These are phyloP conservation scores for Oplegnathus fasciatus DNA, from an alignment of 2,113 vertebrate species.

Conservation along the genomic window DNA sequence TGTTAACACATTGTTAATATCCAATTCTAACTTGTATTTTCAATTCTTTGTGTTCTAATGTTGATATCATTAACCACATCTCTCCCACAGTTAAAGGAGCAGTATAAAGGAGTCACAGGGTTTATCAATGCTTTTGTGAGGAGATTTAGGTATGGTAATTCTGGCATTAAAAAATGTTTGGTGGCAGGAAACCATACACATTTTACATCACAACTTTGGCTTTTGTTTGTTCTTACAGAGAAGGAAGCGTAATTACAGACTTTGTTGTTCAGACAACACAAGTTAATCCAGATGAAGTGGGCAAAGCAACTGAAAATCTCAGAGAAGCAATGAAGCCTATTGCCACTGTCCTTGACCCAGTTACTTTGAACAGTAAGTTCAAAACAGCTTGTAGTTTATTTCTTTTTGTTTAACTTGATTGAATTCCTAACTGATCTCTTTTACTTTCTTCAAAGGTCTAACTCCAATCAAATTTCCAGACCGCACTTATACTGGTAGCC, in stretches of 20 bases:
- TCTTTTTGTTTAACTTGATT: neutral
- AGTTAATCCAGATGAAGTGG: neutral
- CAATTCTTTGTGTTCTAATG: neutral
- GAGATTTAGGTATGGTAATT: conserved; percentile 64
- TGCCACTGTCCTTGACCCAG: conserved; percentile 35
- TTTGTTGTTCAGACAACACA: conserved; percentile 48
- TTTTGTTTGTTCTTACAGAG: conserved; percentile 55
- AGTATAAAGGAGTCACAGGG: conserved; percentile 41
- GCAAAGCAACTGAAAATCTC: conserved; percentile 35
- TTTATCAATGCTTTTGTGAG: conserved; percentile 25
- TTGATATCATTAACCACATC: neutral
- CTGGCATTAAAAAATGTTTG: neutral
- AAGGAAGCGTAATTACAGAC: conserved; percentile 75
- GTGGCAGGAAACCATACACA: neutral
- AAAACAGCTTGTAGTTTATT: neutral
- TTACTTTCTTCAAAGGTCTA: conserved; percentile 33
- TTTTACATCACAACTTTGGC: neutral
- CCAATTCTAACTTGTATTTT: neutral
- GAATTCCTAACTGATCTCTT: neutral
- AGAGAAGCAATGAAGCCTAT: fast-evolving
- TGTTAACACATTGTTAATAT: neutral
- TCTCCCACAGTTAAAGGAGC: conserved; percentile 31
- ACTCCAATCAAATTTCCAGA: fast-evolving
- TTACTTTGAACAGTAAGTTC: conserved; percentile 56
- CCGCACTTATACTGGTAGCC: conserved; percentile 30